These are phyloP conservation scores for Bombycilla garrulus DNA, from an alignment of 2,113 vertebrate genomes.

Conservation along the genomic window DNA sequence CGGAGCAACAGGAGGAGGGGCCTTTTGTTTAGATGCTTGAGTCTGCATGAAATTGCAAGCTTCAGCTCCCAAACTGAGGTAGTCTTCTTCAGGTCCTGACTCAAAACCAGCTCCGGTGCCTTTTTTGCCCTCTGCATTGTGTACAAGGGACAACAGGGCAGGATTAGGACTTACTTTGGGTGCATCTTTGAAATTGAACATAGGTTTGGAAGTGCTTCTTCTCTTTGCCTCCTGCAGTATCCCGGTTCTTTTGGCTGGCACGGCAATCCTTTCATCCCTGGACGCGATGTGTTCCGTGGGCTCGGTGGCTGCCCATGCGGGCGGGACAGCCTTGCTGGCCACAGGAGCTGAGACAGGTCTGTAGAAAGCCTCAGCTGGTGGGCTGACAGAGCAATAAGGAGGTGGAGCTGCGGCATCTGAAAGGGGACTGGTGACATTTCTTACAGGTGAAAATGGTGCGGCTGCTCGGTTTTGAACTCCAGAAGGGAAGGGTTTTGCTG, in stretches of 20 bases:
- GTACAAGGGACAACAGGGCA: conserved; percentile 89
- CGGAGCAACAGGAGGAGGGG: conserved; percentile 93
- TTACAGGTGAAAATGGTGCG: conserved; percentile 74
- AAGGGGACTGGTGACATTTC: conserved; percentile 74
- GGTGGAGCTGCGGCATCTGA: conserved; percentile 79
- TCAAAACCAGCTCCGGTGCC: conserved; percentile 81
- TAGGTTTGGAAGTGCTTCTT: conserved; percentile 84
- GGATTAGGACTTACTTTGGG: conserved; percentile 94
- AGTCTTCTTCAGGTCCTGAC: conserved; percentile 94
- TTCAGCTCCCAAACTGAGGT: conserved; percentile 96
- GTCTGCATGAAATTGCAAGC: conserved; percentile 97
- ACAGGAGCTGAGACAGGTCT: conserved; percentile 68
- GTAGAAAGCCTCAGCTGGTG: conserved; percentile 75
- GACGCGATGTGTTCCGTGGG: conserved; percentile 90
- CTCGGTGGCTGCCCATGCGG: conserved; percentile 78
- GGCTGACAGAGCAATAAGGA: conserved; percentile 73
- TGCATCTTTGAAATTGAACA: conserved; percentile 94
- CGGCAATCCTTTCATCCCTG: conserved; percentile 91
- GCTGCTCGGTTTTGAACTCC: conserved; percentile 74
- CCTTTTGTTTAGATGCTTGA: conserved; percentile 83
- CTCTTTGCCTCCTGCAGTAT: conserved; percentile 85
- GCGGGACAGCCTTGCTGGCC: conserved; percentile 47
- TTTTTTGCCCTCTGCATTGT: conserved; percentile 81
- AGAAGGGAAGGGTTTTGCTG: conserved; percentile 83
- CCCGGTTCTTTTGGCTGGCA: conserved; percentile 90